Evolutionary conservation across 2,888 invertebrate species (phyloP).

Genomic region (Beris chalybata): DNA sequence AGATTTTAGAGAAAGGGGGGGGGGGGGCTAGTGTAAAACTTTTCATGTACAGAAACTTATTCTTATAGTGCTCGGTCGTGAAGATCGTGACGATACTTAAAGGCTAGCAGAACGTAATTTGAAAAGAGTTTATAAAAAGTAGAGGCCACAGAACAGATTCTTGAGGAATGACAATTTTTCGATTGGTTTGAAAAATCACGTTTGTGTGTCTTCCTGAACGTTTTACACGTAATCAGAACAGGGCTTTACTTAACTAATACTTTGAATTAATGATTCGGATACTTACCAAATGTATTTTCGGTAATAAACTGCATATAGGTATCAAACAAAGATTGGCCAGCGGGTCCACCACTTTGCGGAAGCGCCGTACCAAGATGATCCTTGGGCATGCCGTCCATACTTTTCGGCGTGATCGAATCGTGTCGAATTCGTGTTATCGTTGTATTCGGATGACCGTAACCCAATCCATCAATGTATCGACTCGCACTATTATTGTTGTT

Average conservation of each 20-base stretch:
- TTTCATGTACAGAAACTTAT: no score
- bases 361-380: constrained; percentile 66
- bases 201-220: no score
- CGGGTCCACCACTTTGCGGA: constrained; percentile 64
- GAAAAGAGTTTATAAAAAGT: no score
- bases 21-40: background rate
- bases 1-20: background rate
- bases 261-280: no score
- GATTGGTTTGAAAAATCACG: no score
- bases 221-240: no score
- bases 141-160: no score
- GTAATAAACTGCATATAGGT: constrained; percentile 88
- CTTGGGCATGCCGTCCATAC: constrained; percentile 65
- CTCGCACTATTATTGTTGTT: constrained; percentile 49
- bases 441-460: constrained; percentile 62
- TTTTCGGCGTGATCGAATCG: constrained; percentile 68
- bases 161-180: no score
- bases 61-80: no score
- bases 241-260: no score
- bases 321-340: constrained; percentile 78
- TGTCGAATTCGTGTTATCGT: constrained; percentile 67
- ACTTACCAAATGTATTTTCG: constrained; percentile 73
- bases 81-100: no score
- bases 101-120: no score
- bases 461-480: constrained; percentile 52